These are phyloP conservation scores for Anoncus sp. DNA, from an alignment of 2,888 invertebrate genomes.

Conservation along the genomic window DNA sequence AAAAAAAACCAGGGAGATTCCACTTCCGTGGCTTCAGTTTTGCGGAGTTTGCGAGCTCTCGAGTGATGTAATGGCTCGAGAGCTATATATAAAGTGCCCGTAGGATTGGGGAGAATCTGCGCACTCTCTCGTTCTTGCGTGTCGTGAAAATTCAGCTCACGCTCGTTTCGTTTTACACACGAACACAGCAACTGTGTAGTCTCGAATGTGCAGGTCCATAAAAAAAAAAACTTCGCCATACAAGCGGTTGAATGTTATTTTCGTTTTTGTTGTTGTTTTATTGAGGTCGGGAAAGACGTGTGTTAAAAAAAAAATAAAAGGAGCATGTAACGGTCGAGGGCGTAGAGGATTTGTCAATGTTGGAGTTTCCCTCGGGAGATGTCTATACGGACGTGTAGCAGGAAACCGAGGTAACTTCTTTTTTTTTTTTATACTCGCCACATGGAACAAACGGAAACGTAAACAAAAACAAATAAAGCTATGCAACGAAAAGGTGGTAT, in stretches of 20 bases:
- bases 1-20: constrained; percentile 1
- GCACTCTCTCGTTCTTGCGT: constrained; percentile 13
- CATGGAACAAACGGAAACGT: not conserved
- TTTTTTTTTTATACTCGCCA: not conserved
- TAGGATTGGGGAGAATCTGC: too few relatives aligned
- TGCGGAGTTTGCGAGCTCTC: constrained; percentile 24
- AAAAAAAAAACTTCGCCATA: not conserved
- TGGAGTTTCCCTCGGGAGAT: constrained; percentile 2
- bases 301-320: constrained; percentile 9
- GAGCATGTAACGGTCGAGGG: not conserved
- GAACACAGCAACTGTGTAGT: constrained; percentile 11
- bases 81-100: constrained; percentile 16
- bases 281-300: constrained; percentile 14
- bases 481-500: not conserved
- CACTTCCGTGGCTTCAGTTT: not conserved
- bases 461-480: constrained; percentile 20
- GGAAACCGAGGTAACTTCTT: not conserved
- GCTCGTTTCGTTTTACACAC: constrained; percentile 30
- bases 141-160: constrained; percentile 46
- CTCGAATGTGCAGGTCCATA: constrained; percentile 11
- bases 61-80: constrained; percentile 19
- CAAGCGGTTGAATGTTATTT: not conserved
- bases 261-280: constrained; percentile 13
- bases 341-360: constrained; percentile 20
- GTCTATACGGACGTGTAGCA: constrained; percentile 2